Evolutionary conservation across 1,140 invertebrate genomes (phyloP), one percentile per base, ranked within the genome.

Genomic region (Trichomalopsis sarcophagae): DNA sequence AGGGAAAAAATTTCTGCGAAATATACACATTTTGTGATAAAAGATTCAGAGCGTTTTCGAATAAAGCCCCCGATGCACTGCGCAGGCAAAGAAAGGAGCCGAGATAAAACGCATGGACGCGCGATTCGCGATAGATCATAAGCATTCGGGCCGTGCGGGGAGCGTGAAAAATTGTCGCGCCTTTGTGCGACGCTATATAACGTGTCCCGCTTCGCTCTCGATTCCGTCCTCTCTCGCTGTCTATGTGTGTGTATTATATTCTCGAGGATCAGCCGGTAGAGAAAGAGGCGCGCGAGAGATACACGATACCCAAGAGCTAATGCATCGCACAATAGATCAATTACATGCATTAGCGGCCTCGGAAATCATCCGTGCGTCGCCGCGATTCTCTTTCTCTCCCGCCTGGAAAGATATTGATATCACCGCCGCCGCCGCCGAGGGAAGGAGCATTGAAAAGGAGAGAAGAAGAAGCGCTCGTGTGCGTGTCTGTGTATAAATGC

Each of bases 261-360:
- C 9, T 27, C 9, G 40, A 84, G 27, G 40, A 50, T 84, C 66
- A 27, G 6, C 69, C 33, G 23, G 68, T 44, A 50, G 27, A 33
- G 33, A 55, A 27, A 62, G 17, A 27, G 27, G 21, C 3, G 36
- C 44, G 62, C 40, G 62, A 68, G 47, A 77, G 75, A 47, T 75
- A 75, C 55, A 62, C 14, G 78, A 76, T 77, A 68, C 88, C 84
- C 87, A 87, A 87, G 89, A 87, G 88, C 91, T 92, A 92, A 92
- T 92, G 90, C 88, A 92, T 90, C 87, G 89, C 89, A 92, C 90
- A 92, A 92, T 92, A 91, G 91, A 92, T 92, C 91, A 92, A 92
- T 92, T 92, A 93, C 91, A 90, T 90, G 91, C 90, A 91, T 92
- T 92, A 91, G 90, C 86, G 86, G 81, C 78, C 83, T 86, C 87